phyloP scores from a whole-genome alignment of 2,113 vertebrate species.

The Octodon degus region DNA sequence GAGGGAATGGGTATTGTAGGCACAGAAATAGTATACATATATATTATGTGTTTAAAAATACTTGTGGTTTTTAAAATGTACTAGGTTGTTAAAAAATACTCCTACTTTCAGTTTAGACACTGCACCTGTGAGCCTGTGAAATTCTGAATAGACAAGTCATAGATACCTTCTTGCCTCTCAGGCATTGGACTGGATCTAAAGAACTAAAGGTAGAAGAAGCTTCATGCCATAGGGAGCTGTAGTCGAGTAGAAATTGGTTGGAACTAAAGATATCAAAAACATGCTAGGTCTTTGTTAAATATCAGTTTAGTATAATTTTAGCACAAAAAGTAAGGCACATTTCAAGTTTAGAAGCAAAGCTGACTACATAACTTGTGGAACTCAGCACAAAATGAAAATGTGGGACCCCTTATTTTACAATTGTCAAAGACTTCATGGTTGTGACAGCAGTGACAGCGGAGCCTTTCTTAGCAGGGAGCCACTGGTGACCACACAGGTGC shows the following conservation, averaged over 20 bases:
- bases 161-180: not conserved
- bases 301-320: not conserved
- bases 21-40: not conserved
- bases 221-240: not conserved
- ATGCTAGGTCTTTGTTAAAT: conserved; percentile 1
- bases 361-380: not conserved
- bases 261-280: not conserved
- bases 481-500: not conserved
- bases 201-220: not conserved
- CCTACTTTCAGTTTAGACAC: not conserved
- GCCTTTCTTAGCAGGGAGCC: not conserved
- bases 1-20: not conserved
- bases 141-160: not conserved
- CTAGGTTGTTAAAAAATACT: not conserved
- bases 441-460: not conserved
- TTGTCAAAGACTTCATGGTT: not conserved
- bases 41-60: not conserved
- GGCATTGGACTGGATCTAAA: not conserved
- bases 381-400: not conserved
- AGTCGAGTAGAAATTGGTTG: not conserved
- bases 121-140: not conserved
- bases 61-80: not conserved
- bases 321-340: not conserved
- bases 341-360: conserved; percentile 18
- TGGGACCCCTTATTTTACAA: not conserved